Evolutionary conservation across 2,888 invertebrate species (phyloP), one percentile per base, ranked within the genome.

Genomic region (Himalopsyche kuldschensis): DNA sequence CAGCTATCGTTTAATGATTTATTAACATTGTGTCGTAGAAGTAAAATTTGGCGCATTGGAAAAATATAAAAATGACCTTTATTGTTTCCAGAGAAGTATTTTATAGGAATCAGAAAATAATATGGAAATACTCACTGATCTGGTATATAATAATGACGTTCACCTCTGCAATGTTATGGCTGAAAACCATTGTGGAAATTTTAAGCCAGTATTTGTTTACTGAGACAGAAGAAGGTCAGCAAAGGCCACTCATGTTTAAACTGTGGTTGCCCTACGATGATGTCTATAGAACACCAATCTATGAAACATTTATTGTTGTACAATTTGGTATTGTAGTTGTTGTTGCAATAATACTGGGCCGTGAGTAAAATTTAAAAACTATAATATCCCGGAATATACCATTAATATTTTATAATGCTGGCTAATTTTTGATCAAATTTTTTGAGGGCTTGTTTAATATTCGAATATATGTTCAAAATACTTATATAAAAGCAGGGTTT

Each of bases 241-340:
- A 69, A 32, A 69, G 76, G 17, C 47, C 78, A 17, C 75, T 84
- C 24, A 46, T 81, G 15, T 84, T 82, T 46, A 69, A 81, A 48
- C 11, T 84, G 20, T 84, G 82, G 81, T 63, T 81, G 15, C 84
- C 84, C 1, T 30, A 47, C 24, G 27, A 35, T 30, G 84, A 84
- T 32, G 79, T 84, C 1, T 35, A 84, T 75, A 8, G 20, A 24
- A 75, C 84, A n/a, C 84, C 84, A 46, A 3, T 55, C 0, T 84
- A 84, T 48, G 81, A 84, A 55, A n/a, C 75, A 17, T 77, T 84
- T 27, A 27, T 82, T 4, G 32, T 35, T 15, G 4, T 82, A 11
- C 78, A 84, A 15, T 75, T 48, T n/a, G 17, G 79, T 3, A 48
- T 63, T 17, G 46, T 75, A 5, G 17, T n/a, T 0, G 6, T 78